phyloP scores from a whole-genome alignment of 2,888 invertebrate species.

The Timema podura region DNA sequence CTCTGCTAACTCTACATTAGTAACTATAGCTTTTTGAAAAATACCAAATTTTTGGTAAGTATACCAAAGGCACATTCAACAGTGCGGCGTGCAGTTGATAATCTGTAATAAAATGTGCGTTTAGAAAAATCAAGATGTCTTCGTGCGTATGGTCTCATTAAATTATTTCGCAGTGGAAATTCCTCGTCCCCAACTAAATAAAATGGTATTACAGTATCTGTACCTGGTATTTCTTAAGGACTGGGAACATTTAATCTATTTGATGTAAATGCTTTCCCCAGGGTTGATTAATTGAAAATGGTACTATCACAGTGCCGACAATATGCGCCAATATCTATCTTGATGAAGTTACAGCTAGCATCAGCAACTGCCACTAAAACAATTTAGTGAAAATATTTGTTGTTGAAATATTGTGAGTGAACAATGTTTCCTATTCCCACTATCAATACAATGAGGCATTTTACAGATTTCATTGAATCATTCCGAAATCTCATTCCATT shows the following conservation, averaged over 20 bases:
- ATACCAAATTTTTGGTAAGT: neutral
- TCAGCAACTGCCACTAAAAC: constrained; percentile 4
- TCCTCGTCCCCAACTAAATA: neutral
- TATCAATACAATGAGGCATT: neutral
- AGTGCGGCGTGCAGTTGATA: constrained; percentile 1
- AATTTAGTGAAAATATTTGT: neutral
- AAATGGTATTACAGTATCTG: too few species aligned
- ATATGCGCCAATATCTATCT: neutral
- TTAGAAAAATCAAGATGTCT: neutral
- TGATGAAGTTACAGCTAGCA: neutral
- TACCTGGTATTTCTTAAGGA: too few species aligned
- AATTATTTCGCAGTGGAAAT: neutral
- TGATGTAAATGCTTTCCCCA: too few species aligned
- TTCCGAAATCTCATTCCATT: neutral
- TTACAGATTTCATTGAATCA: constrained; percentile 4
- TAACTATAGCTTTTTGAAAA: neutral
- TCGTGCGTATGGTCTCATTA: constrained; percentile 2
- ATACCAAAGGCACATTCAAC: neutral
- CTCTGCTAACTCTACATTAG: neutral
- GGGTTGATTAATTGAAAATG: too few species aligned
- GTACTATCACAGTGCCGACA: neutral
- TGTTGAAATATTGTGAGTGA: neutral
- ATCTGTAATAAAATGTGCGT: neutral
- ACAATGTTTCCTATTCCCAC: neutral
- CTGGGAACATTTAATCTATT: too few species aligned